Evolutionary conservation across 2,888 invertebrate species (phyloP), one percentile per base, ranked within the genome.

Genomic region (Strigamia transsilvanica): DNA sequence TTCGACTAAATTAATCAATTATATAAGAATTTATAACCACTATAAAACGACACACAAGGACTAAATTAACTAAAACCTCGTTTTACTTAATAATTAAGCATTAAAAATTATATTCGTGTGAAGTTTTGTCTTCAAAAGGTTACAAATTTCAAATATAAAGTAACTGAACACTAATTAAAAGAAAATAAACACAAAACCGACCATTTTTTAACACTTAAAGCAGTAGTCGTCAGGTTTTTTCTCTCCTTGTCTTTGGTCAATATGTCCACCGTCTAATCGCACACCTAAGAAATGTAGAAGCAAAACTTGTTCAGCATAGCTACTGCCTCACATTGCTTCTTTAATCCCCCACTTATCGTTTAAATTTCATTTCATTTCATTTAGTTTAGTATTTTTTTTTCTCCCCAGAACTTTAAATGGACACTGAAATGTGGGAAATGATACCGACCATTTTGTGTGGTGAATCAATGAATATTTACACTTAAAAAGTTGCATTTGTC

Each of bases 401-500:
- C n/a, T 46, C 46, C n/a, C 46, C 46, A 46, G 1, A 46, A 46
- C 15, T 46, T 13, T 46, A 46, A 38, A 46, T n/a, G n/a, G n/a
- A 46, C 46, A 46, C 46, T 46, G 38, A 61, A 73, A 73, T 27
- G 13, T 73, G 73, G 32, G 23, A 73, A 73, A 73, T 73, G 27
- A 73, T 73, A 73, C 73, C 73, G 73, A 73, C 73, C 73, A 73
- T 73, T 73, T 73, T 73, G 32, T 46, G 46, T n/a, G 46, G n/a
- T 46, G 46, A 15, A 73, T 23, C 73, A 73, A 73, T 27, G 15
- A 73, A 73, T 73, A 73, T 18, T 73, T 18, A 73, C 73, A 73
- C 23, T 73, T 12, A 73, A 27, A 73, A 13, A 13, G 27, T 23
- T 66, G 66, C 15, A 13, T 73, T 73, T 73, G 32, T 46, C 46